Evolutionary conservation across 2,113 vertebrate genomes (phyloP).

Genomic region (Calidris pygmaea): DNA sequence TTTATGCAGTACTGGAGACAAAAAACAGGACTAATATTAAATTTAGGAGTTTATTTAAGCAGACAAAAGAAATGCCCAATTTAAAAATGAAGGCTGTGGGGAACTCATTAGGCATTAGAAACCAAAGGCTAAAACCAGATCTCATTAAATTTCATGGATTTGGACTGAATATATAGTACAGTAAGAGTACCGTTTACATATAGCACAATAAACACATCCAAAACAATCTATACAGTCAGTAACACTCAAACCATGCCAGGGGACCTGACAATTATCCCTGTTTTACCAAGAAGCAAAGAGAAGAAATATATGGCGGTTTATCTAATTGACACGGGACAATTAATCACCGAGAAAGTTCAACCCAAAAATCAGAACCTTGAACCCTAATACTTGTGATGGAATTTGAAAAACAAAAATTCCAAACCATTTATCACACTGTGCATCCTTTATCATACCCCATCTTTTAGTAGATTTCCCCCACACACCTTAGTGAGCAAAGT

Average conservation of each 20-base stretch:
- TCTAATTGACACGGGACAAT: neutral
- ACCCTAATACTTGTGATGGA: neutral
- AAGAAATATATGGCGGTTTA: neutral
- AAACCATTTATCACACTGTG: neutral
- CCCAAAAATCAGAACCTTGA: neutral
- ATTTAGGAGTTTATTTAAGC: neutral
- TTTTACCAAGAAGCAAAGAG: neutral
- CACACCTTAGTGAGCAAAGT: neutral
- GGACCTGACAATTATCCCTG: neutral
- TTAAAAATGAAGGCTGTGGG: neutral
- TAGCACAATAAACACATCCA: neutral
- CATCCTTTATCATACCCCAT: neutral
- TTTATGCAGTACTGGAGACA: neutral
- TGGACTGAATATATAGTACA: neutral
- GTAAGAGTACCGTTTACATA: neutral
- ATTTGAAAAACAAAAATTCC: neutral
- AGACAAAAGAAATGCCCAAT: neutral
- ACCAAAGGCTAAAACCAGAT: neutral
- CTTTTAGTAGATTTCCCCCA: neutral
- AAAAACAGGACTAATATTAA: neutral
- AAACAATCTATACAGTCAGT: neutral
- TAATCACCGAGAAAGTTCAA: neutral
- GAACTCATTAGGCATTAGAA: neutral
- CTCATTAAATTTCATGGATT: neutral
- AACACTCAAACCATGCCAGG: neutral